Evolutionary conservation across 1,140 invertebrate species (phyloP), one percentile per base, ranked within the genome.

Genomic region (Drosophila bocqueti): DNA sequence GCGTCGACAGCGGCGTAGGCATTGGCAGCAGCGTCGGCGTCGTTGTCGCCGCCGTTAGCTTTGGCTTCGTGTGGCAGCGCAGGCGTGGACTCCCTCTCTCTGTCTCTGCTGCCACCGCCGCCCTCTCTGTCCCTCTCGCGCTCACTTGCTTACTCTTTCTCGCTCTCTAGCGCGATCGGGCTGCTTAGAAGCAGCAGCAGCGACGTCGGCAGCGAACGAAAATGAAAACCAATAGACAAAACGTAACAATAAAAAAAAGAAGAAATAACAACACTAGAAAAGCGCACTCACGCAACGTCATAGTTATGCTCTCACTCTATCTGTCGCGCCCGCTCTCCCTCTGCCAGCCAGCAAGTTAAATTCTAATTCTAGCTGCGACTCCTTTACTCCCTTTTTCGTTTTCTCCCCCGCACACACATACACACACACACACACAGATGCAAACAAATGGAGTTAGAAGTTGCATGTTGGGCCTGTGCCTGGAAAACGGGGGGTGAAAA

Each of bases 201-300:
- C 65, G 47, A 58, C 63, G 78, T 47, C 46, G 82, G 79, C 85
- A 85, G 82, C 85, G 68, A 90, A 90, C 76, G 85, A 90, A 90
- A 90, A 90, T 91, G 85, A 90, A 90, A 90, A 86, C 81, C 85
- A 89, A 89, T 89, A 89, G 84, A 87, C 84, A 83, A 87, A 86
- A 87, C 67, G 75, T 71, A 85, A 66, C 71, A 81, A 69, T 65
- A 72, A 67, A 45, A 54, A 57, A 71, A 76, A 60, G 29, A 59
- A 45, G 26, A 75, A 61, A 45, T 10, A 63, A 63, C 45, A 72
- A 69, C 71, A 59, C 46, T 72, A 65, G 50, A 60, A 40, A 64
- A 29, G 36, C 58, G 63, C 68, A 69, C 59, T 49, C 24, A 64
- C 46, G 72, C 74, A 77, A 89, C 83, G 83, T 87, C 83, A 87